A percentile compares a stretch with the other conserved stretches of the same genome.
phyloP scores from a whole-genome alignment of 2,797 vertebrate species.

The Threskiornis aethiopicus region DNA sequence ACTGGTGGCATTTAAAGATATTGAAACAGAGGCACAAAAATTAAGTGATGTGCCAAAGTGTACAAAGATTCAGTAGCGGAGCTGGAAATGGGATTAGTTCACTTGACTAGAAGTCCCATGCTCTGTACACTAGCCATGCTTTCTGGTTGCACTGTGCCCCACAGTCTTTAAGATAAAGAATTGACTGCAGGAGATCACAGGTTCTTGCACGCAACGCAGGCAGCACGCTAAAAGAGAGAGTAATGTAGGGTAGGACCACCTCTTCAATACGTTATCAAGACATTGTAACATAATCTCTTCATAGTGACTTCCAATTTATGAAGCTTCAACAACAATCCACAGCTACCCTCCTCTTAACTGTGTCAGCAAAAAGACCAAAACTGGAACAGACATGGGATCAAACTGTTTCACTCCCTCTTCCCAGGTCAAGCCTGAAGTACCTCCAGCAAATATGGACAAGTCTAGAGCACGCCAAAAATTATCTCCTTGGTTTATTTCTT shows the following conservation, averaged over 20 bases:
- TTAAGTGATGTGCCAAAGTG: not conserved
- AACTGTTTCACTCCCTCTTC: not conserved
- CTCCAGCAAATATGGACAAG: not conserved
- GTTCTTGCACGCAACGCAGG: not conserved
- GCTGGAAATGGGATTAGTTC: not conserved
- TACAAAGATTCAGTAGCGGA: not conserved
- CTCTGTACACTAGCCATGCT: not conserved
- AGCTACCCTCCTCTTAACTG: not conserved
- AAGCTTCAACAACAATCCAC: not conserved
- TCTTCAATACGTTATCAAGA: not conserved
- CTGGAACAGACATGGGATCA: not conserved
- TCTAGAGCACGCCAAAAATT: not conserved
- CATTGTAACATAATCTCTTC: not conserved
- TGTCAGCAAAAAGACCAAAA: not conserved
- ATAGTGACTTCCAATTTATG: not conserved
- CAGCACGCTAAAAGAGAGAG: not conserved
- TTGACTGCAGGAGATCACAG: not conserved
- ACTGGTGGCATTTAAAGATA: not conserved
- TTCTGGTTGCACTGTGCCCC: not conserved
- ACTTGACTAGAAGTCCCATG: not conserved
- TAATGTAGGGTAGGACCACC: fast-evolving
- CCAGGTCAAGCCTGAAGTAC: not conserved
- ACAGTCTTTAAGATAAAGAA: not conserved
- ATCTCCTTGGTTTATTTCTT: not conserved
- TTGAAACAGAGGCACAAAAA: not conserved